These are phyloP conservation scores for Micrasema minimum DNA, from an alignment of 1,140 invertebrate species.

Conservation along the genomic window DNA sequence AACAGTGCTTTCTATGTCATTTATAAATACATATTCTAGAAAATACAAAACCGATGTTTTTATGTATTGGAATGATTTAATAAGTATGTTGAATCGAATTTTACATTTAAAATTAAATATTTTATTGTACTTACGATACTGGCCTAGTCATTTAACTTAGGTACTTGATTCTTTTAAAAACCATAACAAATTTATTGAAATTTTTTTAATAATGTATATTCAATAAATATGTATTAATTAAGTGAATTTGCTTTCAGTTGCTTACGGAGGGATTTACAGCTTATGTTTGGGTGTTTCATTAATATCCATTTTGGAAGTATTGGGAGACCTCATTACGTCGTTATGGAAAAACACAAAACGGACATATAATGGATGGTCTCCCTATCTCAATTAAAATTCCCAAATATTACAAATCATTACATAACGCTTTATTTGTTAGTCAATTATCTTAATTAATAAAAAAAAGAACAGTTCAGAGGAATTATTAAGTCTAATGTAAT, in stretches of 20 bases:
- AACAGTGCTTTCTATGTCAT: constrained; percentile 19
- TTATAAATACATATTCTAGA: constrained; percentile 23
- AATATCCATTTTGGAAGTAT: constrained; percentile 22
- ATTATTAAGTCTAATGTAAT: too few species aligned
- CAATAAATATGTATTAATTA: too few species aligned
- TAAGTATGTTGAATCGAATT: constrained; percentile 13
- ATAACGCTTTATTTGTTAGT: background rate
- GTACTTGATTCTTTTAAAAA: too few species aligned
- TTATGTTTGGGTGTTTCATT: constrained; percentile 32
- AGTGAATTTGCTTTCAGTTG: constrained; percentile 25
- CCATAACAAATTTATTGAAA: too few species aligned
- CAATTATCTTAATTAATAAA: too few species aligned
- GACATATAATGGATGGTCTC: background rate
- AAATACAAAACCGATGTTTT: constrained; percentile 36
- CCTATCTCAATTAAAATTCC: background rate
- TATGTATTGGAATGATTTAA: constrained; percentile 41
- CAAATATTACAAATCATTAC: background rate
- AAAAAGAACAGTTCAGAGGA: too few species aligned
- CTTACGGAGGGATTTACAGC: constrained; percentile 19
- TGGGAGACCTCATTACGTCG: background rate
- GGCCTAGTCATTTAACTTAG: too few species aligned
- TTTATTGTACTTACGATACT: too few species aligned
- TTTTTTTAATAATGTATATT: too few species aligned
- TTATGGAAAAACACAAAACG: background rate
- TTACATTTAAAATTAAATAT: too few species aligned